Conservation (phyloP, 2,888 invertebrate genomes). For the Phoenoteleia sp. region DNA sequence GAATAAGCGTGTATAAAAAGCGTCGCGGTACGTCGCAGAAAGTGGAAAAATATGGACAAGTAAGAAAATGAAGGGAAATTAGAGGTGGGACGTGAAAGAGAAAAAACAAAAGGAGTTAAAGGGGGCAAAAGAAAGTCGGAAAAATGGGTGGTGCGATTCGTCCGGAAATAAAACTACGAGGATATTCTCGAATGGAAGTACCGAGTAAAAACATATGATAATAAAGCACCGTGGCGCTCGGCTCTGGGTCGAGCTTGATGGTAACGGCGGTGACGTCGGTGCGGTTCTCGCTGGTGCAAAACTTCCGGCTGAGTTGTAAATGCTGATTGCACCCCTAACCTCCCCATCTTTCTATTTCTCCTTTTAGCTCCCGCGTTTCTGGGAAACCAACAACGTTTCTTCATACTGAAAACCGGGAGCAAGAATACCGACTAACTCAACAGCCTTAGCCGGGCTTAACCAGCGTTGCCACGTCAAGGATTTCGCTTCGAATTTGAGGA, state of each 20-base stretch:
- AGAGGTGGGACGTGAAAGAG: conserved; percentile 30
- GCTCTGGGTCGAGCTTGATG: conserved; percentile 73
- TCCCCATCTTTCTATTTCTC: conserved; percentile 68
- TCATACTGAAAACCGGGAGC: conserved; percentile 64
- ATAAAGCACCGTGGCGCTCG: conserved; percentile 80
- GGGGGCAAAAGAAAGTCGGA: conserved; percentile 49
- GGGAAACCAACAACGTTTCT: conserved; percentile 70
- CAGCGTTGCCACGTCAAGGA: conserved; percentile 61
- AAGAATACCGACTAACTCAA: conserved; percentile 61
- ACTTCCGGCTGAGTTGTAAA: conserved; percentile 82
- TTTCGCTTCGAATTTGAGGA: conserved; percentile 40
- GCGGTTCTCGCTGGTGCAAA: conserved; percentile 77
- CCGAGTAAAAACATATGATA: conserved; percentile 83
- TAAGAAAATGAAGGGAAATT: conserved; percentile 66
- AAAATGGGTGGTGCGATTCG: conserved; percentile 64
- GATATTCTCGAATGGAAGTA: conserved; percentile 75
- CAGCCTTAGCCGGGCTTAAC: conserved; percentile 54
- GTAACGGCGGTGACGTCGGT: conserved; percentile 73
- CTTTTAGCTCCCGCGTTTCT: conserved; percentile 42
- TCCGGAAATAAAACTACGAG: conserved; percentile 72
- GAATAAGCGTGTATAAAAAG: conserved; percentile 48
- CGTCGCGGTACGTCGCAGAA: conserved; percentile 3
- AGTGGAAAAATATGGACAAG: conserved; percentile 46
- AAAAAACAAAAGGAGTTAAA: conserved; percentile 56
- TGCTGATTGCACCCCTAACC: conserved; percentile 82